phyloP scores from a whole-genome alignment of 1,140 invertebrate genomes.

The Macrobrachium rosenbergii region DNA sequence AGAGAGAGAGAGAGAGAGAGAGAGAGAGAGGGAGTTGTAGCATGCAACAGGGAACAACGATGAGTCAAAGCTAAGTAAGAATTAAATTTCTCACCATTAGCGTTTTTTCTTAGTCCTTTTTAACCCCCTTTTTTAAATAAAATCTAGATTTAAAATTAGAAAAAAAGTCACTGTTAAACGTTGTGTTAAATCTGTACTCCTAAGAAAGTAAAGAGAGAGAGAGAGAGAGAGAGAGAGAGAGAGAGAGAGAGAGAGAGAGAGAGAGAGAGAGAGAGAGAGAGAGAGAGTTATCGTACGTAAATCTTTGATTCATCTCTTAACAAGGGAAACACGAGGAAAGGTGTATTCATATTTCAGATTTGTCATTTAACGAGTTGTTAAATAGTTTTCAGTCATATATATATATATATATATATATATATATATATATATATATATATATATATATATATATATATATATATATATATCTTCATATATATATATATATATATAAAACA shows the following conservation, averaged over 20 bases:
- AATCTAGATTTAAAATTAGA: no score
- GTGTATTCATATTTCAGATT: no score
- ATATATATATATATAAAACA: no score
- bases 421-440: constrained; percentile 1
- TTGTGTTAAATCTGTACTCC: no score
- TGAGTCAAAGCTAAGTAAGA: background rate
- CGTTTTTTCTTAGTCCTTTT: background rate
- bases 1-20: constrained; percentile 6
- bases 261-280: background rate
- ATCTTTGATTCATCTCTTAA: no score
- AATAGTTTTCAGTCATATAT: background rate
- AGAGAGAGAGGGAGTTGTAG: background rate
- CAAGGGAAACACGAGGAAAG: no score
- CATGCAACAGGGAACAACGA: background rate
- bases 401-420: constrained; percentile 4
- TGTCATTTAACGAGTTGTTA: no score
- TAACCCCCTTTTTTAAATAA: no score
- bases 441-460: constrained; percentile 13
- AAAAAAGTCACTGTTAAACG: no score
- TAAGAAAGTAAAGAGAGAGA: no score
- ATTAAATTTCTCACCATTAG: background rate
- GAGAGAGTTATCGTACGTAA: no score
- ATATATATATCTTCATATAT: background rate
- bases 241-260: background rate
- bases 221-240: constrained; percentile 25